Evolutionary conservation across 1,140 invertebrate genomes (phyloP).

Genomic region (Spodoptera litura): DNA sequence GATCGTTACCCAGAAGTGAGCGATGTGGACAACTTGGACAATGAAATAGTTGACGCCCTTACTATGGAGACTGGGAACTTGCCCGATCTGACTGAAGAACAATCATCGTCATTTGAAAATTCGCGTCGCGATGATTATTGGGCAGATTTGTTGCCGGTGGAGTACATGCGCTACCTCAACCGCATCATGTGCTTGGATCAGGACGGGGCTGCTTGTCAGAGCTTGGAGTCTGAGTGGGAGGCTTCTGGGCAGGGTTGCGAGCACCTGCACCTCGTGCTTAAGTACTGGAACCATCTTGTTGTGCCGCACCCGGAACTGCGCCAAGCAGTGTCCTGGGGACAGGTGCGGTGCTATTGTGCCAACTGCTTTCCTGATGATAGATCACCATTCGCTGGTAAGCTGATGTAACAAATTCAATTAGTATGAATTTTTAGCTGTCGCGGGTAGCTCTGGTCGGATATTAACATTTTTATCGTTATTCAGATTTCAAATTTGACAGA

Average conservation of each 20-base stretch:
- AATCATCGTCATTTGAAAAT: constrained; percentile 72
- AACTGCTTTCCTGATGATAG: constrained; percentile 67
- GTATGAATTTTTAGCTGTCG: too few relatives aligned
- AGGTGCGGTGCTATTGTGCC: constrained; percentile 71
- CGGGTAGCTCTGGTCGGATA: too few relatives aligned
- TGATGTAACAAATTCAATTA: not conserved
- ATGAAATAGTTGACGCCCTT: constrained; percentile 74
- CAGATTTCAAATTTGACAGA: too few relatives aligned
- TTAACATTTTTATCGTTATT: too few relatives aligned
- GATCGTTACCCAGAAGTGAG: constrained; percentile 75
- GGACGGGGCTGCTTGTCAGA: constrained; percentile 62
- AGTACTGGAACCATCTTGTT: constrained; percentile 71
- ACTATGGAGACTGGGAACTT: constrained; percentile 71
- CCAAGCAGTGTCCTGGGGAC: constrained; percentile 70
- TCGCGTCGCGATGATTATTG: constrained; percentile 71
- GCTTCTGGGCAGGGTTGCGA: constrained; percentile 69
- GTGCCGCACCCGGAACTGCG: constrained; percentile 69
- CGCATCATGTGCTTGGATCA: constrained; percentile 68
- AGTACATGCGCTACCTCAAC: constrained; percentile 72
- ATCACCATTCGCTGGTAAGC: constrained; percentile 67
- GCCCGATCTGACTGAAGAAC: constrained; percentile 74
- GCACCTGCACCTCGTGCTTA: constrained; percentile 69
- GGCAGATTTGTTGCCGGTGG: constrained; percentile 59
- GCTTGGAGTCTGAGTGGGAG: constrained; percentile 71
- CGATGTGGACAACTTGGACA: constrained; percentile 72